These are phyloP conservation scores for Elaphurus davidianus DNA, from an alignment of 2,113 vertebrate species.

Conservation along the genomic window DNA sequence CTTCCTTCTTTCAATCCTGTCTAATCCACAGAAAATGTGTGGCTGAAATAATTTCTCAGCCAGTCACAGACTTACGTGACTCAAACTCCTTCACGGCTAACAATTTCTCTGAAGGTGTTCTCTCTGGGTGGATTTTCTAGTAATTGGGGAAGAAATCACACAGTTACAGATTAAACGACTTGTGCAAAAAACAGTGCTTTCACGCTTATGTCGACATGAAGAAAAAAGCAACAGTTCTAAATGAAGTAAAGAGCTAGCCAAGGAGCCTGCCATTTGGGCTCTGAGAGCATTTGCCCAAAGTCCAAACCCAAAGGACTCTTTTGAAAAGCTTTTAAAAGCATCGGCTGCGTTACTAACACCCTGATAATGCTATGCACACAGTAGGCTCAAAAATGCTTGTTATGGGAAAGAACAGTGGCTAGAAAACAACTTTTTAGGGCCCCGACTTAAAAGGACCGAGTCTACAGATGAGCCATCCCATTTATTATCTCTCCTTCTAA, in stretches of 20 bases:
- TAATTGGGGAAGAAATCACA: background rate
- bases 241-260: background rate
- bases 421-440: slow-evolving; percentile 47
- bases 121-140: slow-evolving; percentile 90
- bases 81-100: slow-evolving; percentile 90
- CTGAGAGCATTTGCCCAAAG: background rate
- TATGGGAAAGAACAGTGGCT: background rate
- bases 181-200: background rate
- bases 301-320: background rate
- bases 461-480: slow-evolving; percentile 20
- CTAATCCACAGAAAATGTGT: no score
- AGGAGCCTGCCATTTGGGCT: background rate
- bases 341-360: background rate
- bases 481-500: slow-evolving; percentile 67
- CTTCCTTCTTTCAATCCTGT: background rate
- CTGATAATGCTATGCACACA: background rate
- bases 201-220: background rate
- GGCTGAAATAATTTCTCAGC: background rate
- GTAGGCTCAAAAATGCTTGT: slow-evolving; percentile 53
- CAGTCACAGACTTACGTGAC: slow-evolving; percentile 87
- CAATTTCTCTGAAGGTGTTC: slow-evolving; percentile 88
- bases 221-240: background rate
- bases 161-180: background rate
- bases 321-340: background rate
- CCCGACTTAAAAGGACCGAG: slow-evolving; percentile 41